phyloP scores from a whole-genome alignment of 2,113 vertebrate genomes.

The Etia nguti region DNA sequence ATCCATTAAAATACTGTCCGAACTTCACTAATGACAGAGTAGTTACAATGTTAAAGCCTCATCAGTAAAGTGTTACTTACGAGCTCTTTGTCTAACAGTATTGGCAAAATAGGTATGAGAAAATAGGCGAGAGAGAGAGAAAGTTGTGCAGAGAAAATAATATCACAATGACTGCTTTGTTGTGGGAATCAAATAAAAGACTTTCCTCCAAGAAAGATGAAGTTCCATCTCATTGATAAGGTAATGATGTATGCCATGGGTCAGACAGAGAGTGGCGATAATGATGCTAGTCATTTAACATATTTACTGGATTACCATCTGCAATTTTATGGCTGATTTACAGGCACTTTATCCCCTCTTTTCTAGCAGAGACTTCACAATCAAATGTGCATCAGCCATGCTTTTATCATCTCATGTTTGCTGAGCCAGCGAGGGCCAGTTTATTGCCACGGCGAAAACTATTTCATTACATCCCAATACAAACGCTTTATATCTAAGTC shows the following conservation, averaged over 20 bases:
- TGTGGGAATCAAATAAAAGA: conserved; percentile 50
- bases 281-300: conserved; percentile 70
- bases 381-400: conserved; percentile 62
- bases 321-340: conserved; percentile 77
- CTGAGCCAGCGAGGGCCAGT: conserved; percentile 54
- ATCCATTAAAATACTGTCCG: not conserved
- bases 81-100: not conserved
- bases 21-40: not conserved
- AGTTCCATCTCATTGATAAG: conserved; percentile 70
- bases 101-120: not conserved
- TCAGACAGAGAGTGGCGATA: conserved; percentile 53
- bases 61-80: not conserved
- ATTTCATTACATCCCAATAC: conserved; percentile 2
- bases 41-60: not conserved
- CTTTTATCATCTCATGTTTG: conserved; percentile 55
- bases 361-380: conserved; percentile 57
- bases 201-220: conserved; percentile 47
- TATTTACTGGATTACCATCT: conserved; percentile 73
- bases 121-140: not conserved
- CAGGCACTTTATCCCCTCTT: conserved; percentile 61
- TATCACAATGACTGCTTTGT: conserved; percentile 27
- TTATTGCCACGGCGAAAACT: conserved; percentile 30
- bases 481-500: conserved; percentile 8
- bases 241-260: conserved; percentile 71
- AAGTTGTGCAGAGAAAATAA: not conserved